These are phyloP conservation scores for Rhabdornis inornatus DNA, from an alignment of 2,113 vertebrate species.

Conservation along the genomic window DNA sequence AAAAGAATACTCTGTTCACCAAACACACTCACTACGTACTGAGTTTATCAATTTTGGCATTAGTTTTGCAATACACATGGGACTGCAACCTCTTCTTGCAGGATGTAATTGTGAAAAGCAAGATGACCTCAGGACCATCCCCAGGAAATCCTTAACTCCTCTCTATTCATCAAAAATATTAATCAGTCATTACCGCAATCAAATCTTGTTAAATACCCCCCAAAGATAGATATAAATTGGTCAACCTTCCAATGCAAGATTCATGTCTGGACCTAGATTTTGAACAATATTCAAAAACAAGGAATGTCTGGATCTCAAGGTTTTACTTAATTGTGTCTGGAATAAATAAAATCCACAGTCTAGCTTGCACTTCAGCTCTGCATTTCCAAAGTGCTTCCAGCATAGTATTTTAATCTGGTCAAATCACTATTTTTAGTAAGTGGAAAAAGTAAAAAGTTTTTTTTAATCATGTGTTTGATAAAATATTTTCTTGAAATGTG, in stretches of 20 bases:
- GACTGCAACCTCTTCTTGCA: neutral
- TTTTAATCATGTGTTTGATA: neutral
- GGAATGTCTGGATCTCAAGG: neutral
- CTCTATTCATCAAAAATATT: neutral
- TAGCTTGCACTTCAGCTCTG: neutral
- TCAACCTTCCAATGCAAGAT: neutral
- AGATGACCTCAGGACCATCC: neutral
- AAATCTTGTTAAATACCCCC: neutral
- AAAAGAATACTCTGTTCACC: neutral
- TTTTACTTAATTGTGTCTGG: conserved; percentile 1
- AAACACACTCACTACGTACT: neutral
- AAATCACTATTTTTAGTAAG: neutral
- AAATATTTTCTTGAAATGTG: neutral
- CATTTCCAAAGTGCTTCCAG: neutral
- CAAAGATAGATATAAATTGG: neutral
- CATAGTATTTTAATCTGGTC: neutral
- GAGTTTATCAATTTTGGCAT: neutral
- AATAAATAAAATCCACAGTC: neutral
- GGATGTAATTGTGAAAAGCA: neutral
- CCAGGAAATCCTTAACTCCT: neutral
- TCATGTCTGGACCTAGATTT: neutral
- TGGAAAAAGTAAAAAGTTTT: neutral
- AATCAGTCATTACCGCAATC: neutral
- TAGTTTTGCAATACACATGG: neutral
- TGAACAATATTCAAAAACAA: neutral